These are phyloP conservation scores for Sternotherus odoratus DNA, from an alignment of 2,797 vertebrate genomes.

Conservation along the genomic window DNA sequence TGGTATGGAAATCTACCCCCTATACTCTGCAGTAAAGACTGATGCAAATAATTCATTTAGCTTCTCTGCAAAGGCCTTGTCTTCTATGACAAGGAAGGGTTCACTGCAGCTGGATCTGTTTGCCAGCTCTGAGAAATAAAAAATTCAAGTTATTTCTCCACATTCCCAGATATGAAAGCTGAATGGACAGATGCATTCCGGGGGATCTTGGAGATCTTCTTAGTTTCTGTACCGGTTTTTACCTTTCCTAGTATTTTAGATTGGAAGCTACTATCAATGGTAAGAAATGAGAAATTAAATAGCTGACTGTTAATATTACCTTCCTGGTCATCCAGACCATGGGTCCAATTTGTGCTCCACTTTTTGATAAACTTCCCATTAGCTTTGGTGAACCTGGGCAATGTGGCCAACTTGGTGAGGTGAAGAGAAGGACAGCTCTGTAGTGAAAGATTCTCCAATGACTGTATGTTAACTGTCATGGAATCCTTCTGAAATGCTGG, in stretches of 20 bases:
- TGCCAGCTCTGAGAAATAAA: not conserved
- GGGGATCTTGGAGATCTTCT: not conserved
- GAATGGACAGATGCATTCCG: not conserved
- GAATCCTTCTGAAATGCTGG: not conserved
- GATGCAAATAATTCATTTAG: not conserved
- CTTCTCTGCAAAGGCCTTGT: not conserved
- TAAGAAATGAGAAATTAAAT: not conserved
- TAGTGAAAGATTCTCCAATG: not conserved
- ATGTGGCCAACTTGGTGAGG: not conserved
- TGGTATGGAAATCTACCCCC: not conserved
- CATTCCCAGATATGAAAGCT: not conserved
- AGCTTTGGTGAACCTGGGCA: accelerated
- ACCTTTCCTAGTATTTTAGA: not conserved
- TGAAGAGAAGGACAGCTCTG: accelerated
- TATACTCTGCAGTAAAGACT: too few species aligned
- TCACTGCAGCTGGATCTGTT: accelerated
- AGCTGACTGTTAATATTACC: not conserved
- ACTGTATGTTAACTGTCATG: not conserved
- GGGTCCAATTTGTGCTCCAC: not conserved
- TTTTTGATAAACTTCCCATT: not conserved
- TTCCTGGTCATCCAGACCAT: accelerated
- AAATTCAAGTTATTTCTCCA: not conserved
- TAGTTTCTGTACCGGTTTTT: not conserved
- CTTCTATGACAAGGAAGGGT: not conserved
- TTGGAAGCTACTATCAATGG: not conserved